Evolutionary conservation across 2,888 invertebrate genomes (phyloP).

Genomic region (Leptinotarsa juncta): DNA sequence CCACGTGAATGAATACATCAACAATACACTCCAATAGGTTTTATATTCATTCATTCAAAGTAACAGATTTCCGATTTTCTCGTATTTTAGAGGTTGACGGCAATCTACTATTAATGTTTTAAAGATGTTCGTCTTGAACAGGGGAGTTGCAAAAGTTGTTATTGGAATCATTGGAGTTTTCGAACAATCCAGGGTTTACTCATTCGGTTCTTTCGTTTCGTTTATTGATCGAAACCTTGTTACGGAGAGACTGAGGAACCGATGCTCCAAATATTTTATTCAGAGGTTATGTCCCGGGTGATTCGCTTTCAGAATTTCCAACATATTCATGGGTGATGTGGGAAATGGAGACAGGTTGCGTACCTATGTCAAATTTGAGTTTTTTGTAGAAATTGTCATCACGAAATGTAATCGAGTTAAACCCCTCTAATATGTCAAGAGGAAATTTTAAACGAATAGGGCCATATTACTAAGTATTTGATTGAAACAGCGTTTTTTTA

Average conservation of each 20-base stretch:
- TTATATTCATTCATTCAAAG: too few relatives aligned
- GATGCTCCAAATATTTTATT: not conserved
- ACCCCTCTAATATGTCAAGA: too few relatives aligned
- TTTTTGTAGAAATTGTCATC: not conserved
- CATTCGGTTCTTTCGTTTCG: not conserved
- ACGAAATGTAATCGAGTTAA: too few relatives aligned
- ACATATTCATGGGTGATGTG: not conserved
- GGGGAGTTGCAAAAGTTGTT: not conserved
- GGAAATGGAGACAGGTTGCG: not conserved
- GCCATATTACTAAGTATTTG: not conserved
- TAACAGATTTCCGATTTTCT: too few relatives aligned
- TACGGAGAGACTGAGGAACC: not conserved
- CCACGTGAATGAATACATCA: too few relatives aligned
- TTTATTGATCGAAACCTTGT: not conserved
- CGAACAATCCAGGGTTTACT: not conserved
- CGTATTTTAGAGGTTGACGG: too few relatives aligned
- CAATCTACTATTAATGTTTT: not conserved
- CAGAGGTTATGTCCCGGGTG: not conserved
- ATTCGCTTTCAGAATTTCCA: not conserved
- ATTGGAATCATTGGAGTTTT: not conserved
- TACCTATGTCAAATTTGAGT: not conserved
- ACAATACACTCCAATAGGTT: too few relatives aligned
- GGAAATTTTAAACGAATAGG: not conserved
- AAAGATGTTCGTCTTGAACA: not conserved
- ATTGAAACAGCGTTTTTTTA: too few relatives aligned